Evolutionary conservation across 2,888 invertebrate genomes (phyloP), one percentile per base, ranked within the genome.

Genomic region (Linnaemya tessellans): DNA sequence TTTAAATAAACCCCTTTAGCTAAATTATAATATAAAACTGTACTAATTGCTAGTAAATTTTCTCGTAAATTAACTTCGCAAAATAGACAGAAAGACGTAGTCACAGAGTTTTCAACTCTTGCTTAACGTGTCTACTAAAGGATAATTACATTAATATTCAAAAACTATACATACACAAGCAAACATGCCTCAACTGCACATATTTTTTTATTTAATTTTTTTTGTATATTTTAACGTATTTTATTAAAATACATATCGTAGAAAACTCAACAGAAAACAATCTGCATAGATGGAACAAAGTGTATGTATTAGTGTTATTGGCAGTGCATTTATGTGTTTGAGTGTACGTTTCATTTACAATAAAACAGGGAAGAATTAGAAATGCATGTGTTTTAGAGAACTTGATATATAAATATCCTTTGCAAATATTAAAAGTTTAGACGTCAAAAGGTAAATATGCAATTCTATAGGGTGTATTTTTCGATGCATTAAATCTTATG

Each of bases 21-120:
- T 84, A 87, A 87, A 87, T 87, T 80, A 80, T 81, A 85, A 83
- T 80, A 88, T 88, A 86, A 86, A 90, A 89, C 88, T 89, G 87
- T 81, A 88, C 89, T 90, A 90, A 90, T 90, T 90, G 89, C 88
- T 87, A 89, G 87, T 88, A 89, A 88, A 90, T 89, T 90, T 90
- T 90, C 90, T 89, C 88, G 80, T 90, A 88, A 88, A 90, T 90
- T 90, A 90, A 89, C 90, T 90, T 58, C 51, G 73, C 46, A 71
- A 77, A 80, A 79, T 73, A 56, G 65, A 75, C 70, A 68, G 58
- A 70, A 51, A 20, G 51, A 49, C 35, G 15, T 43, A n/a, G 22
- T 25, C 20, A 56, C 13, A 20, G 30, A 54, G 54, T 70, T 75
- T 62, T 9, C 62, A 68, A 54, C 7, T 35, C 41, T 9, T 54